A percentile compares a stretch with the other conserved stretches of the same genome.
Conservation (phyloP, 2,888 invertebrate species). For the Leptothorax acervorum region DNA sequence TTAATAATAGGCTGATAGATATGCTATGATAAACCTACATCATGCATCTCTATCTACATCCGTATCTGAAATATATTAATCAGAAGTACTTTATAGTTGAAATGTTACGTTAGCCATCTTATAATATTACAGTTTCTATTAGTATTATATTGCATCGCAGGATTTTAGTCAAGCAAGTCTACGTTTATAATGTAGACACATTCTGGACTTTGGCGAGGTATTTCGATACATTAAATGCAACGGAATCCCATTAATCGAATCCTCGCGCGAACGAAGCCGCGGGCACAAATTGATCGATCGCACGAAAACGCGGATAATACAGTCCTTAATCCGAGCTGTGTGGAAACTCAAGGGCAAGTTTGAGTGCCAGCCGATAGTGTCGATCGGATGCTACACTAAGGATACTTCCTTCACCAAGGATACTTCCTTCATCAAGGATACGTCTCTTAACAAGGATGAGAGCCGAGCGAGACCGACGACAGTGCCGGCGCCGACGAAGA, state of each 20-base stretch:
- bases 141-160: background rate
- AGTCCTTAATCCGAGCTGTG: conserved; percentile 10
- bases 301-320: background rate
- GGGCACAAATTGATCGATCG: background rate
- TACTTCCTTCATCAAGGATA: conserved; percentile 16
- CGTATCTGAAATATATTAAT: background rate
- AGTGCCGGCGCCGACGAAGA: conserved; percentile 26
- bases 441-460: conserved; percentile 48
- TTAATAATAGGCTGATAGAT: background rate
- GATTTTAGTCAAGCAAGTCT: background rate
- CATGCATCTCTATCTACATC: background rate
- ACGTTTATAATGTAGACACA: background rate
- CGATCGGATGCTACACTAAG: conserved; percentile 52
- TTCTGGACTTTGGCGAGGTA: background rate
- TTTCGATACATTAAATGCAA: background rate
- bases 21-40: background rate
- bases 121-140: background rate
- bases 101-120: background rate
- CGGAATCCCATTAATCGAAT: background rate
- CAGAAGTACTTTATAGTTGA: background rate
- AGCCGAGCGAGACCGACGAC: conserved; percentile 62
- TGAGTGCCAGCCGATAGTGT: conserved; percentile 52
- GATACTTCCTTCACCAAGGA: conserved; percentile 30
- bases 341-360: conserved; percentile 62
- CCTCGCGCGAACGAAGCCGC: background rate